Base-by-base conservation (phyloP, 1,140 invertebrate genomes). In the Saccostrea echinata region DNA sequence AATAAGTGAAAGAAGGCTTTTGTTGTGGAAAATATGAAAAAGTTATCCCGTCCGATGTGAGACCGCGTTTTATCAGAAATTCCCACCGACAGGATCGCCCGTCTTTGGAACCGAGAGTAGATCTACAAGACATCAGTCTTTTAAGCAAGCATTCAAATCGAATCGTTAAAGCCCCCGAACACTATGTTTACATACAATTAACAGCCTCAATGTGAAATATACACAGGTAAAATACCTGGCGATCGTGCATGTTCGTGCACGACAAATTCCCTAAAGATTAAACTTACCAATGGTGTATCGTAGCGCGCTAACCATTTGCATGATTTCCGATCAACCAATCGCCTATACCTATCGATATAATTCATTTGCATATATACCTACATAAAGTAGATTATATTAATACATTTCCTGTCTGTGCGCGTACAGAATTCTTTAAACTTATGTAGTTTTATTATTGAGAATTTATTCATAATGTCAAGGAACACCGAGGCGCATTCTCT, bases 351-450 rank as follows among this genome's bases (percentile, higher is more conserved):
- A 71, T 71, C 68, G 68, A 71, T 71, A 71, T 33, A 35, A 13
- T 33, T 71, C 30, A 71, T 71, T 71, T 71, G 68, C 68, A 71
- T 71, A 64, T 64, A 71, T 71, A 71, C 68, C 68, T 71, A 71
- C 30, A 71, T 71, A 27, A 18, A 71, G 13, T 71, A n/a, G 55
- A 61, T 61, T 61, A 21, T 61, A 61, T 61, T 61, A 61, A 61
- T 61, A 71, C 27, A 27, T 71, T 27, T 71, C 68, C 68, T 71
- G 68, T 71, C 27, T 30, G 68, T 30, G 30, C 68, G 68, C 68
- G 68, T 71, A 71, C 68, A 71, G 24, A 30, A 71, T 71, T 71
- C 68, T 33, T 71, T 71, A 71, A 71, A 71, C 9, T 71, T 71
- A 27, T 71, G 68, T 71, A 16, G 68, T 71, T 71, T 61, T 71